A percentile compares a stretch with the other conserved stretches of the same genome.
These are phyloP conservation scores for Nautilus pompilius DNA, from an alignment of 1,140 invertebrate species.

Conservation along the genomic window DNA sequence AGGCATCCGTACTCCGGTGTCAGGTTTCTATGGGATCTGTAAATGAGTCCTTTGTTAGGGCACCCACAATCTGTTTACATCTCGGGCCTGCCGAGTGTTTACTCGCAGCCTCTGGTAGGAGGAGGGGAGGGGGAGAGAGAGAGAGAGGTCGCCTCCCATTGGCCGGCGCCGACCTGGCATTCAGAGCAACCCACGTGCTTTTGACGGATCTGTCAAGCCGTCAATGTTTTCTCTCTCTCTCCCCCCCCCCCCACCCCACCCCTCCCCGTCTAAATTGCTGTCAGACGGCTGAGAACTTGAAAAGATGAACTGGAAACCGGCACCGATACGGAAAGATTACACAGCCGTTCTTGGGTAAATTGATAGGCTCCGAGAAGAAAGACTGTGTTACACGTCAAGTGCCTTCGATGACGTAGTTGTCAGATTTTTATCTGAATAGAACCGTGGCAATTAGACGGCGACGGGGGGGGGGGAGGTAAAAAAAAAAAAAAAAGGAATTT, in stretches of 20 bases:
- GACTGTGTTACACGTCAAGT: no score
- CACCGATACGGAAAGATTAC: no score
- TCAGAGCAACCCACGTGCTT: neutral
- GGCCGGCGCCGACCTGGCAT: neutral
- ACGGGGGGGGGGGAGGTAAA: no score
- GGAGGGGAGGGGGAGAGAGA: no score
- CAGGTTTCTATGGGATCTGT: constrained; percentile 1
- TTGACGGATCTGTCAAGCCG: neutral
- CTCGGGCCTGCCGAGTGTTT: neutral
- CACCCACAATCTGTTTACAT: neutral
- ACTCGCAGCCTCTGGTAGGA: neutral
- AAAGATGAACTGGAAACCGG: no score
- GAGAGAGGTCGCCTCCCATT: neutral
- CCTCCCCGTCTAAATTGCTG: constrained; percentile 4
- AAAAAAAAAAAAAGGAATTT: no score
- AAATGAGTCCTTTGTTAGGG: constrained; percentile 1
- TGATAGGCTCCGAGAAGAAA: no score
- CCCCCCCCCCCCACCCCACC: constrained; percentile 5
- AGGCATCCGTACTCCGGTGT: neutral
- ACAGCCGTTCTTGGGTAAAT: no score
- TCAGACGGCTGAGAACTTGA: no score
- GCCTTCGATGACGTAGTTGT: no score
- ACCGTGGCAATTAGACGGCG: no score
- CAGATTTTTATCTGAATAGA: no score
- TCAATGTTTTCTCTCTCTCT: neutral